Conservation (phyloP, 2,113 vertebrate genomes). For the Trematocara zebra region DNA sequence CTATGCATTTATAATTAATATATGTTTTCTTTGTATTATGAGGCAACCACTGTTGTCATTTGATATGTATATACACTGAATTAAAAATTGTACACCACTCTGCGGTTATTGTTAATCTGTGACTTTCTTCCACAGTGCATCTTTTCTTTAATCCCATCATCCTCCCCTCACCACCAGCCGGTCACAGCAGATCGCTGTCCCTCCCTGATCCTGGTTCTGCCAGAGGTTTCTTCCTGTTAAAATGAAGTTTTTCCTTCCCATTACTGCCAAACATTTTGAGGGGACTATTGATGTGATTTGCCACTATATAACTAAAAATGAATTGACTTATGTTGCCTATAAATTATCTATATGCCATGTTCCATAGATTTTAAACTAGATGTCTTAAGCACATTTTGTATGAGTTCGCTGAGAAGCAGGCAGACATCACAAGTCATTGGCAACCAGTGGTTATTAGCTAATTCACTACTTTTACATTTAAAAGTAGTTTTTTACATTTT, state of each 20-base stretch:
- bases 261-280: neutral
- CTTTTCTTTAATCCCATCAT: neutral
- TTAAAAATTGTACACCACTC: neutral
- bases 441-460: neutral
- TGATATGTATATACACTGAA: neutral
- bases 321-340: neutral
- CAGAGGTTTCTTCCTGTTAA: neutral
- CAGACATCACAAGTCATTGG: neutral
- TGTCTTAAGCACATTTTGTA: neutral
- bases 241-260: neutral
- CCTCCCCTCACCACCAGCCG: neutral
- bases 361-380: neutral
- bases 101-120: neutral
- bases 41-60: neutral
- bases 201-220: neutral
- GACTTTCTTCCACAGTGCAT: neutral
- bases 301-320: neutral
- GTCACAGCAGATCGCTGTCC: neutral
- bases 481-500: neutral
- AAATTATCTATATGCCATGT: neutral
- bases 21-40: neutral
- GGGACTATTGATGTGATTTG: neutral
- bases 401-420: neutral
- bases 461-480: neutral
- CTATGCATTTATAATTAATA: neutral